A percentile compares a stretch with the other conserved stretches of the same genome.
Evolutionary conservation across 2,113 vertebrate genomes (phyloP).

Genomic region (Parus major): DNA sequence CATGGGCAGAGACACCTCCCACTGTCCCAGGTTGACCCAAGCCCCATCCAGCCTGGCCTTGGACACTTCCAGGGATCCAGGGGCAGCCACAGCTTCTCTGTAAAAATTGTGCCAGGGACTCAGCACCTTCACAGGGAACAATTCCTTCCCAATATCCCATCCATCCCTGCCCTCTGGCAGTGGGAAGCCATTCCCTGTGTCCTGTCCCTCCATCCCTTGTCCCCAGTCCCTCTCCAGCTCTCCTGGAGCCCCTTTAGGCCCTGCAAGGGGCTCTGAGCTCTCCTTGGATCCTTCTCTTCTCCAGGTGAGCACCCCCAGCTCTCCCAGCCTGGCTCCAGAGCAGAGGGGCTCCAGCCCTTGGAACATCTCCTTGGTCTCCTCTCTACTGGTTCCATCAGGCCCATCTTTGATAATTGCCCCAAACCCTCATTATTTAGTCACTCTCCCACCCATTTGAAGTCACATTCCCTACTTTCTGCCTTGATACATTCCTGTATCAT

Average conservation of each 20-base stretch:
- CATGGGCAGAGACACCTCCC: neutral
- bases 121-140: rapidly evolving
- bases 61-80: neutral
- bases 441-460: neutral
- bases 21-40: rapidly evolving
- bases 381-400: rapidly evolving
- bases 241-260: neutral
- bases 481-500: neutral
- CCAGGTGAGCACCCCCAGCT: no score
- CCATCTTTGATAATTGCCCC: neutral
- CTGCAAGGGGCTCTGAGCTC: neutral
- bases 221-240: neutral
- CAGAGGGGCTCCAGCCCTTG: neutral
- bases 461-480: neutral
- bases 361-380: rapidly evolving
- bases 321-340: neutral
- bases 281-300: neutral
- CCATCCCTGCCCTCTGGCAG: neutral
- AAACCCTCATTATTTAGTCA: neutral
- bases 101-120: neutral
- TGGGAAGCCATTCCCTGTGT: neutral
- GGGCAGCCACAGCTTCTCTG: neutral
- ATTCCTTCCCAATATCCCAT: neutral
- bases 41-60: rapidly evolving
- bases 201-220: neutral